Evolutionary conservation across 1,140 invertebrate species (phyloP), one percentile per base, ranked within the genome.

Genomic region (Brachionus asplanchnoidis): DNA sequence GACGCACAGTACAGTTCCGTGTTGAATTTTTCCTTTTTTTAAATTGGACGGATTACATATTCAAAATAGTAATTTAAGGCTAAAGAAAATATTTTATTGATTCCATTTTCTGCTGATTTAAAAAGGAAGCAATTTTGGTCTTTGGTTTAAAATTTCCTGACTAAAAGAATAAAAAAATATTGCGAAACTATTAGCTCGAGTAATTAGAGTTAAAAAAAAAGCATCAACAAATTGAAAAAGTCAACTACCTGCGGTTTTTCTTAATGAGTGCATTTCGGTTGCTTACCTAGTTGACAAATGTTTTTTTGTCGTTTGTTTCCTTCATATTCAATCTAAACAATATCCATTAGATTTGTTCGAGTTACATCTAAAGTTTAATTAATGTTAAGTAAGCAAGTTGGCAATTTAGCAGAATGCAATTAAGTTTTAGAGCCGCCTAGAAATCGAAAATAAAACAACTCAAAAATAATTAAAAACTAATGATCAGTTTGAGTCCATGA

Each of bases 391-490:
- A 56, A 50, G 50, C 17, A 56, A 56, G 50, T 56, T 60, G 9
- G 53, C 20, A 60, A 60, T 60, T 60, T 26, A 60, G 53, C 53
- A 60, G 17, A 60, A 60, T 60, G 53, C 53, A 60, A 60, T 60
- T 40, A 68, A 68, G 66, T 40, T n/a, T n/a, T 32, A 36, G 32
- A 40, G 66, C 26, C 66, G 66, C 14, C 66, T 68, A 32, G 32
- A 68, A 36, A 14, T 68, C 32, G 26, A 68, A 66, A 23, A 23
- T 11, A 66, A 66, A 68, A 32, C 17, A 73, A 73, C 26, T 32
- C 26, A 68, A 73, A 73, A 73, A 42, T 40, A 73, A 73, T 73
- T 40, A 73, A 20, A 73, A 73, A 20, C 40, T 73, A 73, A 73
- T 73, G 68, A 73, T 36, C 68, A 73, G 68, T 73, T 73, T 73